phyloP scores from a whole-genome alignment of 2,113 vertebrate genomes.

The Cryptotis parvus region DNA sequence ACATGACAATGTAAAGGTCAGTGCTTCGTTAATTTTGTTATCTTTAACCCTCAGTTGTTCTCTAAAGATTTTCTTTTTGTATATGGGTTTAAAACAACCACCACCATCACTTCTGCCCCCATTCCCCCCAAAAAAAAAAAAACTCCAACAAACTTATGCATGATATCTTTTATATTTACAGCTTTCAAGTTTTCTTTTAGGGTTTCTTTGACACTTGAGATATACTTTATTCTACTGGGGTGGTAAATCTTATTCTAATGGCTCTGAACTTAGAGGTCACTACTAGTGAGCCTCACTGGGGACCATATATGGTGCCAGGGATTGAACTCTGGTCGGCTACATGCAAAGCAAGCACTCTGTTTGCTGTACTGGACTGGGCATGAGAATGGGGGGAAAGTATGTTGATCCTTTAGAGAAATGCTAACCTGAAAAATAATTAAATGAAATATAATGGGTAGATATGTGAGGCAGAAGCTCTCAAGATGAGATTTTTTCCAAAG shows the following conservation, averaged over 20 bases:
- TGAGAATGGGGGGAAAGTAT: slow-evolving; percentile 3
- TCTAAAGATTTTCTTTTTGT: slow-evolving; percentile 26
- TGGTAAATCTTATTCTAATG: slow-evolving; percentile 20
- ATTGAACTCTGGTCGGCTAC: no score
- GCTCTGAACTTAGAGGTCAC: neutral
- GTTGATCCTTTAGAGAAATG: slow-evolving; percentile 34
- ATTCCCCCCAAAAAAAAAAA: no score
- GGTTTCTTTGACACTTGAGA: slow-evolving; percentile 23
- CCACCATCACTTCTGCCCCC: no score
- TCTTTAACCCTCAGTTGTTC: slow-evolving; percentile 24
- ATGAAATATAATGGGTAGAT: slow-evolving; percentile 26
- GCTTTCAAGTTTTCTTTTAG: neutral
- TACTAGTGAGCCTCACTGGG: no score
- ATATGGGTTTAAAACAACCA: slow-evolving; percentile 21
- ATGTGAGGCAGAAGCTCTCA: neutral
- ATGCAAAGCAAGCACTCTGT: no score
- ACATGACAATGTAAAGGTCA: neutral
- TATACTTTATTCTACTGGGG: slow-evolving; percentile 4
- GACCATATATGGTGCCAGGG: no score
- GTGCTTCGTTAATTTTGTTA: slow-evolving; percentile 41
- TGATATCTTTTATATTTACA: neutral
- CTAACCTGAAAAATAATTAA: slow-evolving; percentile 48
- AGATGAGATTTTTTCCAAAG: slow-evolving; percentile 32
- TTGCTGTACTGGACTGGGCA: no score
- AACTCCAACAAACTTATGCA: neutral